Evolutionary conservation across 2,888 invertebrate species (phyloP).

Genomic region (Chrysotoxum bicinctum): DNA sequence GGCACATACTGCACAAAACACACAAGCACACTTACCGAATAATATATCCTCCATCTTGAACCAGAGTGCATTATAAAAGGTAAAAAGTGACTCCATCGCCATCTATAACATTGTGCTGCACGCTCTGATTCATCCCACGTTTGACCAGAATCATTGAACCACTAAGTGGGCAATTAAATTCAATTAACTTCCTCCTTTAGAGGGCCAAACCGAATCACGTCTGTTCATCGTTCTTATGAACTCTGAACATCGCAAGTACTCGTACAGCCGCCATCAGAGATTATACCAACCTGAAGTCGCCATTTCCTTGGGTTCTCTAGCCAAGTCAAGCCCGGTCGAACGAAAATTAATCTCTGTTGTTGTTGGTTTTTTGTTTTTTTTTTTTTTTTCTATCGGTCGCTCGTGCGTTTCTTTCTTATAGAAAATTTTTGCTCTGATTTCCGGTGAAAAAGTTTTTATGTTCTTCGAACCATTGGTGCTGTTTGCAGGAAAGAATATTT

Average conservation of each 20-base stretch:
- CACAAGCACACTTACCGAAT: neutral
- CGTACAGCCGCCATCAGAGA: neutral
- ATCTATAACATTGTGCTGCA: conserved; percentile 61
- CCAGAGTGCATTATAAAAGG: conserved; percentile 63
- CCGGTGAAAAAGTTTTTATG: conserved; percentile 72
- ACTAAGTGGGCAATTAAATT: conserved; percentile 81
- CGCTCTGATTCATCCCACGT: conserved; percentile 65
- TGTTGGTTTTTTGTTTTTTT: neutral
- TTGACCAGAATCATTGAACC: conserved; percentile 78
- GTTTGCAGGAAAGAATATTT: conserved; percentile 54
- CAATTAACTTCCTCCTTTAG: conserved; percentile 77
- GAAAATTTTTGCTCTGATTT: conserved; percentile 67
- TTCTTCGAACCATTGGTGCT: conserved; percentile 60
- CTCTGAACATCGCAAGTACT: neutral
- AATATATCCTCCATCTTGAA: conserved; percentile 23
- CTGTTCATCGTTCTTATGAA: conserved; percentile 51
- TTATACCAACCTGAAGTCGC: conserved; percentile 16
- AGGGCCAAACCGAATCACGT: conserved; percentile 72
- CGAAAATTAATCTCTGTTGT: conserved; percentile 52
- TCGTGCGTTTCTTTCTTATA: conserved; percentile 65
- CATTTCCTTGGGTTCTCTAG: conserved; percentile 17
- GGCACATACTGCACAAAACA: neutral
- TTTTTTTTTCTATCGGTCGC: conserved; percentile 25
- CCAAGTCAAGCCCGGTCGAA: conserved; percentile 15
- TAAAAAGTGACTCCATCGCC: conserved; percentile 65